Percentiles rank a stretch among this genome's conserved stretches.
These are phyloP conservation scores for Sinosuthora webbiana DNA, from an alignment of 2,113 vertebrate species.

Conservation along the genomic window DNA sequence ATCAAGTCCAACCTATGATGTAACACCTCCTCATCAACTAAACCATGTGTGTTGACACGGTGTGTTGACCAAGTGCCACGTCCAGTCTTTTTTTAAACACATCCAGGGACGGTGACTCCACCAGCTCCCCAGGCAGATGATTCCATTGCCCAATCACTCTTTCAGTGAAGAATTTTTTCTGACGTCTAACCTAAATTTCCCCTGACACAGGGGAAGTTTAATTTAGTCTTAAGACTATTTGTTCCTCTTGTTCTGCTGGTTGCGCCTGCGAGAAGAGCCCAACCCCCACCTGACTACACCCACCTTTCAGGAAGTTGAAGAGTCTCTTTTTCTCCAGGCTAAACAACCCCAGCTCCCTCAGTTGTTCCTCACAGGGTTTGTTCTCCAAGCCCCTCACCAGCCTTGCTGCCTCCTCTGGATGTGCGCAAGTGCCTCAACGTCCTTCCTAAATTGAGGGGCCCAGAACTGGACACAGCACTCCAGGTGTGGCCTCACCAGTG, in stretches of 20 bases:
- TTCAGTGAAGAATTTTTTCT: no score
- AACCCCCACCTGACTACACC: fast-evolving
- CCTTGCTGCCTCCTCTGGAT: fast-evolving
- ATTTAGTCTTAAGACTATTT: background rate
- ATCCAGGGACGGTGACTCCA: background rate
- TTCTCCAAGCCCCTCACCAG: background rate
- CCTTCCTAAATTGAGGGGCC: background rate
- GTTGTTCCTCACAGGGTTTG: fast-evolving
- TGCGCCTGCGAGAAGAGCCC: fast-evolving
- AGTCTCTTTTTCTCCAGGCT: background rate
- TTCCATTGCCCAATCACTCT: background rate
- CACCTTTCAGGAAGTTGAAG: background rate
- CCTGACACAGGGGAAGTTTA: background rate
- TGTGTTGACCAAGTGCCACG: background rate
- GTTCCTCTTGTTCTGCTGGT: background rate
- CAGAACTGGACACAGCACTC: background rate
- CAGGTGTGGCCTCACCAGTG: background rate
- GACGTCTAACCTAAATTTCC: background rate
- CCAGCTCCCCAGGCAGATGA: background rate
- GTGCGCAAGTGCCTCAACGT: fast-evolving
- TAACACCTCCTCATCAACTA: background rate
- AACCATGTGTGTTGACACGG: background rate
- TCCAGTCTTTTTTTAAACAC: background rate
- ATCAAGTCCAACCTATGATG: background rate
- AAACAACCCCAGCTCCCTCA: background rate